Percentiles rank a stretch among this genome's conserved stretches.
phyloP scores from a whole-genome alignment of 2,888 invertebrate genomes.

The Cephus sareptanus region DNA sequence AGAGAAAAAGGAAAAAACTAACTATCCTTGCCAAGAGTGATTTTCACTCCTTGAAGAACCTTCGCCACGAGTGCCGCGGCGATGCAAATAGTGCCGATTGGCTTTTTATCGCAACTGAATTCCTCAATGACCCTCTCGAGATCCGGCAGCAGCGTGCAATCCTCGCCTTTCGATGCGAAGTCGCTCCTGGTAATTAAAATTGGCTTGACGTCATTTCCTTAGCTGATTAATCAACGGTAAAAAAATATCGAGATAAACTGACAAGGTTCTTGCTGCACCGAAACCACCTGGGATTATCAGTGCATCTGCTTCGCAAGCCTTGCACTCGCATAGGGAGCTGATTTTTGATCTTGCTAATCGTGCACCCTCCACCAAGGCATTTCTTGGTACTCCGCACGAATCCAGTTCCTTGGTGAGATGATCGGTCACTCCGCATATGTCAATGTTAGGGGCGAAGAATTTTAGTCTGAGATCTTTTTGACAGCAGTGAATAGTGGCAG shows the following conservation, averaged over 20 bases:
- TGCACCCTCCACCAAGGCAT: slow-evolving; percentile 69
- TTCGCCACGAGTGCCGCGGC: slow-evolving; percentile 68
- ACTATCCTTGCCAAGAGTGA: slow-evolving; percentile 64
- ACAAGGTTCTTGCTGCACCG: slow-evolving; percentile 71
- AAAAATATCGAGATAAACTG: slow-evolving; percentile 36
- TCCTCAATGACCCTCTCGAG: slow-evolving; percentile 66
- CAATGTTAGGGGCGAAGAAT: slow-evolving; percentile 50
- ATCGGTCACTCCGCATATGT: slow-evolving; percentile 38
- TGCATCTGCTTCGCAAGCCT: slow-evolving; percentile 63
- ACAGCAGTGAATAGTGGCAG: slow-evolving; percentile 50
- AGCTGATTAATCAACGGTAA: background rate
- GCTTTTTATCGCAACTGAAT: slow-evolving; percentile 67
- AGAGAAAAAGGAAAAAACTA: slow-evolving; percentile 15
- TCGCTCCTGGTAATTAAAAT: slow-evolving; percentile 61
- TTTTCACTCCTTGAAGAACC: slow-evolving; percentile 58
- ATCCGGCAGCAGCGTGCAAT: slow-evolving; percentile 65
- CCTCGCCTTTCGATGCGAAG: slow-evolving; percentile 67
- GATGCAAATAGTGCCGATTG: slow-evolving; percentile 70
- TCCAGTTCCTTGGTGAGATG: slow-evolving; percentile 44
- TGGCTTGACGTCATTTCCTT: background rate
- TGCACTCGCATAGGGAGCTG: slow-evolving; percentile 62
- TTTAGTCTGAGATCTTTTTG: slow-evolving; percentile 36
- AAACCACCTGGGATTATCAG: slow-evolving; percentile 72
- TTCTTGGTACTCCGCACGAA: slow-evolving; percentile 48
- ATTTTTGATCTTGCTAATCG: slow-evolving; percentile 67